Conservation (phyloP, 1,140 invertebrate species). For the Nephila pilipes region DNA sequence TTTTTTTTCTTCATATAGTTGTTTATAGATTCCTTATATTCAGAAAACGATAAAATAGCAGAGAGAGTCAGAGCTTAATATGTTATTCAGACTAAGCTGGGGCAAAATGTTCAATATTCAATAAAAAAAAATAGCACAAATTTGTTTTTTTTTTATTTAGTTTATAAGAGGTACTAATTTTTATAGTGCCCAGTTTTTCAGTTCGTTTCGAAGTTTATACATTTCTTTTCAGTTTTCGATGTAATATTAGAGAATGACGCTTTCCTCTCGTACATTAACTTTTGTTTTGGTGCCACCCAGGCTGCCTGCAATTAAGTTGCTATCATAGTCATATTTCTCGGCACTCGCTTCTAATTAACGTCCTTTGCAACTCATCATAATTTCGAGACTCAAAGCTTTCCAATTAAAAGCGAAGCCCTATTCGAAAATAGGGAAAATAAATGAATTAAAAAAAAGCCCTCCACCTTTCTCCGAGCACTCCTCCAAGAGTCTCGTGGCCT, state of each 20-base stretch:
- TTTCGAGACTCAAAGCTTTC: not conserved
- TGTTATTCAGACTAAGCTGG: too few relatives aligned
- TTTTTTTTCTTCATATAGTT: too few relatives aligned
- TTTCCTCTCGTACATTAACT: not conserved
- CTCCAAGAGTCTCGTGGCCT: not conserved
- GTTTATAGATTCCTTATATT: too few relatives aligned
- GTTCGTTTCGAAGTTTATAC: not conserved
- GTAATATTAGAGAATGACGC: not conserved
- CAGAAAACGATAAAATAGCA: too few relatives aligned
- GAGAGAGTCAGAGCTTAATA: too few relatives aligned
- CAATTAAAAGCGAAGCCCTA: not conserved
- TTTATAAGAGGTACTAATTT: not conserved
- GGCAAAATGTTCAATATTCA: too few relatives aligned
- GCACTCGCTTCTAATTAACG: not conserved
- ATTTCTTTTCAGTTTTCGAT: not conserved
- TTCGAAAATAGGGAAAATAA: not conserved
- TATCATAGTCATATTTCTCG: slow-evolving; percentile 8
- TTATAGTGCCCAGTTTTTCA: not conserved
- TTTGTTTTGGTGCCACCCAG: slow-evolving; percentile 36
- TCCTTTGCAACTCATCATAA: not conserved
- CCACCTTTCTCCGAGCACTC: not conserved
- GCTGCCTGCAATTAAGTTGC: slow-evolving; percentile 23
- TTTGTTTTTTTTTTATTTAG: not conserved
- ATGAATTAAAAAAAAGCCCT: not conserved
- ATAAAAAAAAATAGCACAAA: not conserved